Conservation (phyloP, 2,888 invertebrate species). For the Eutolmus rufibarbis region DNA sequence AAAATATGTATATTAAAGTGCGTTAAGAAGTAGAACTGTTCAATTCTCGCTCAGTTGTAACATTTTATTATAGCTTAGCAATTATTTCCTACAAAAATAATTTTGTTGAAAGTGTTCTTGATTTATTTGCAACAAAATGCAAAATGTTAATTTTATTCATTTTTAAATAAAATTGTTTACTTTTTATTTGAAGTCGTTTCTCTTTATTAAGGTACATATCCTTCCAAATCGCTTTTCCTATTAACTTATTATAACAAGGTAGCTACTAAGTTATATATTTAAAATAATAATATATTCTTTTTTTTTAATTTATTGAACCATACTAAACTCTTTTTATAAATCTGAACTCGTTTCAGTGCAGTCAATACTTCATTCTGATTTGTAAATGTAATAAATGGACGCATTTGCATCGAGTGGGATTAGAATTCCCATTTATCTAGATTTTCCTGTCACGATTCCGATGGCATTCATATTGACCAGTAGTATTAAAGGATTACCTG, state of each 20-base stretch:
- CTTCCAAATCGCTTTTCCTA: not conserved
- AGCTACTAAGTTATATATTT: not conserved
- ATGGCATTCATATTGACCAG: no score
- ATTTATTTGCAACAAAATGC: not conserved
- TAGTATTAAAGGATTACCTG: no score
- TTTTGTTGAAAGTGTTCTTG: not conserved
- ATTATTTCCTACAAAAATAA: not conserved
- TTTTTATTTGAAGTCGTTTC: not conserved
- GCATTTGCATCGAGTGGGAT: not conserved
- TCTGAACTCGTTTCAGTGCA: not conserved
- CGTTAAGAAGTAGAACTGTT: not conserved
- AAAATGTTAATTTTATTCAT: not conserved
- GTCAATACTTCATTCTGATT: not conserved
- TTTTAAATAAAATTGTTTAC: conserved; percentile 24
- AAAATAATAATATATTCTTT: no score
- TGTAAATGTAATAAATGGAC: not conserved
- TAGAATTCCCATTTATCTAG: not conserved
- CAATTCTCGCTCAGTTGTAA: not conserved
- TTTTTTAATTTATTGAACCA: no score
- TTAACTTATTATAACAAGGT: not conserved
- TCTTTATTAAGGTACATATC: not conserved
- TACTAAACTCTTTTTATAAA: no score
- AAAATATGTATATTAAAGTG: not conserved
- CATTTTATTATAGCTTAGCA: not conserved
- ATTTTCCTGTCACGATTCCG: no score